A percentile compares a stretch with the other conserved stretches of the same genome.
These are phyloP conservation scores for Thereva unica DNA, from an alignment of 2,888 invertebrate species.

Conservation along the genomic window DNA sequence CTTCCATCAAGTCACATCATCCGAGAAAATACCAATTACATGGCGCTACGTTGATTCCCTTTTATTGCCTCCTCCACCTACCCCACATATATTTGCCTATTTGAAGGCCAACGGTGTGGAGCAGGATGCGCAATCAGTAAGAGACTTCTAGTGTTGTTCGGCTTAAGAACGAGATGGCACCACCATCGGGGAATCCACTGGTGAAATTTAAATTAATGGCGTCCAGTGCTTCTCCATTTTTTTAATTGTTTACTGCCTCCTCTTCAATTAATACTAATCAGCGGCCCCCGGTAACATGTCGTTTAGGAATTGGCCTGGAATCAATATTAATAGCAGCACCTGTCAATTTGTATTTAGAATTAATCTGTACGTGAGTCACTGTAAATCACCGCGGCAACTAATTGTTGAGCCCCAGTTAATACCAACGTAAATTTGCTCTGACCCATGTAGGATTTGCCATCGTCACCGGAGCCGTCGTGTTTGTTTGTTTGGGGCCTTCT, in stretches of 20 bases:
- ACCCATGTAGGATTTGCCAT: background rate
- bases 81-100: background rate
- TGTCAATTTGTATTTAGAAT: slow-evolving; percentile 42
- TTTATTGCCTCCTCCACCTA: slow-evolving; percentile 38
- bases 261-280: slow-evolving; percentile 11
- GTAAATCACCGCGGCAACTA: slow-evolving; percentile 39
- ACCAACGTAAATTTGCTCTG: slow-evolving; percentile 39
- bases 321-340: slow-evolving; percentile 40
- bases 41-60: slow-evolving; percentile 41
- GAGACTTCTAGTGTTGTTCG: too few species aligned
- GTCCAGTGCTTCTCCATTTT: too few species aligned
- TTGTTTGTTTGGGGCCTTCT: slow-evolving; percentile 18
- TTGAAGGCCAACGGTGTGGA: too few species aligned
- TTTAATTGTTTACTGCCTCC: too few species aligned
- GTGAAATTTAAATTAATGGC: too few species aligned
- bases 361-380: slow-evolving; percentile 32
- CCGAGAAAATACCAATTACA: slow-evolving; percentile 43
- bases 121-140: too few species aligned
- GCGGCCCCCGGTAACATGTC: background rate
- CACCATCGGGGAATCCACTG: too few species aligned
- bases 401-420: slow-evolving; percentile 40
- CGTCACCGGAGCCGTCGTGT: slow-evolving; percentile 4
- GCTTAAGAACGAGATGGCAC: too few species aligned
- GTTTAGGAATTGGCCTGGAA: slow-evolving; percentile 1
- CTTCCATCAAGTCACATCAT: slow-evolving; percentile 42